A percentile compares a stretch with the other conserved stretches of the same genome.
Evolutionary conservation across 2,797 vertebrate species (phyloP).

Genomic region (Neosalanx taihuensis): DNA sequence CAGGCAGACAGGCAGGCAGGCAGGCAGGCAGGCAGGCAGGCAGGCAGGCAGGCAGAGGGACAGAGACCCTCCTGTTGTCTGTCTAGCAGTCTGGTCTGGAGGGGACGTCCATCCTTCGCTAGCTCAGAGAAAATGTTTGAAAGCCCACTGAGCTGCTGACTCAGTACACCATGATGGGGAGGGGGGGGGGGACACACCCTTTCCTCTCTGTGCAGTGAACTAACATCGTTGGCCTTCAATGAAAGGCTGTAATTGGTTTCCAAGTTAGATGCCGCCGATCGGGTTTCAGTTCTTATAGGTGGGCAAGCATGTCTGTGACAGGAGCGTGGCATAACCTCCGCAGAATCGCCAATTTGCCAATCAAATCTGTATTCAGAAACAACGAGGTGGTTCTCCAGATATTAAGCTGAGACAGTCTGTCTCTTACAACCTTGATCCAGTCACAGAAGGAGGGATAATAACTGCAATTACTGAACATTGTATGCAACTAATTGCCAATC

Average conservation of each 20-base stretch:
- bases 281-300: conserved; percentile 18
- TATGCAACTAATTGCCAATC: background rate
- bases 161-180: conserved; percentile 62
- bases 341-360: background rate
- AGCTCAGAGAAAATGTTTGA: too few relatives aligned
- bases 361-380: background rate
- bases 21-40: background rate
- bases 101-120: too few relatives aligned
- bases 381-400: too few relatives aligned
- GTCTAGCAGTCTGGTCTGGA: too few relatives aligned
- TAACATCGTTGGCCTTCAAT: conserved; percentile 61
- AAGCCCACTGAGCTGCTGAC: background rate
- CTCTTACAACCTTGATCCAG: too few relatives aligned
- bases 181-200: conserved; percentile 47
- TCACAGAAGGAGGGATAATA: background rate
- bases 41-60: background rate
- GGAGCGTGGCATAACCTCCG: background rate
- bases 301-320: conserved; percentile 23
- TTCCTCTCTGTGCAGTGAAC: conserved; percentile 65
- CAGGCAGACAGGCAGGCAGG: background rate
- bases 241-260: conserved; percentile 62
- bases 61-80: background rate
- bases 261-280: conserved; percentile 42
- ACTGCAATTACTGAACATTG: conserved; percentile 1
- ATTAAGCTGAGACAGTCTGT: background rate